Evolutionary conservation across 2,888 invertebrate genomes (phyloP), one percentile per base, ranked within the genome.

Genomic region (Andricus quercusramuli): DNA sequence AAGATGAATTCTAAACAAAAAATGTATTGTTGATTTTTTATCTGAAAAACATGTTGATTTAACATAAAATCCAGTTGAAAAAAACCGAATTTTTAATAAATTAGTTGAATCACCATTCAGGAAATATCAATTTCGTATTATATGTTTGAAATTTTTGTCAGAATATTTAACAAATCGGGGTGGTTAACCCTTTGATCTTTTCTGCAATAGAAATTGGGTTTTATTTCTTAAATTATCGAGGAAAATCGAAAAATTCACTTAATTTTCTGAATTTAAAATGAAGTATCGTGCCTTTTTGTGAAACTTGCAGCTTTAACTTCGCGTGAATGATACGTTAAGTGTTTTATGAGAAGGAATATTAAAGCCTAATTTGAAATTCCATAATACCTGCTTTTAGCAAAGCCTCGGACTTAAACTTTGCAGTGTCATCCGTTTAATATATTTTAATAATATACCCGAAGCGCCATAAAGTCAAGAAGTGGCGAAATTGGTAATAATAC

Each of bases 401-500:
- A 66, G 66, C 25, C 47, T 70, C 17, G 44, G 25, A 70, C 22
- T 68, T 44, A 47, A 70, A 70, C 44, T 25, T 70, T 25, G 22
- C 47, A 25, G 68, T 47, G 44, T 47, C 22, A 70, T 29, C 3
- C 20, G 25, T 44, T 78, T 84, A 82, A 88, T 88, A 86, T 85
- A 88, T 89, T 89, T 85, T 83, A 83, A 88, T 89, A 86, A 87
- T 79, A 82, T 80, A 81, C 80, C 81, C 83, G 78, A 78, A 85
- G 86, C 83, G 82, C 85, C 83, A 78, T 82, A 80, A 78, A 78
- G 47, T 66, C 51, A 66, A 51, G 47, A 70, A 65, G 84, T 68
- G 79, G 76, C 81, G 84, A 88, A 89, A 88, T 88, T 88, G 88
- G 88, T 88, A 90, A 90, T 86, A 89, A 90, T 85, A 86, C 86